Evolutionary conservation across 2,797 vertebrate genomes (phyloP).

Genomic region (Octomys mimax): DNA sequence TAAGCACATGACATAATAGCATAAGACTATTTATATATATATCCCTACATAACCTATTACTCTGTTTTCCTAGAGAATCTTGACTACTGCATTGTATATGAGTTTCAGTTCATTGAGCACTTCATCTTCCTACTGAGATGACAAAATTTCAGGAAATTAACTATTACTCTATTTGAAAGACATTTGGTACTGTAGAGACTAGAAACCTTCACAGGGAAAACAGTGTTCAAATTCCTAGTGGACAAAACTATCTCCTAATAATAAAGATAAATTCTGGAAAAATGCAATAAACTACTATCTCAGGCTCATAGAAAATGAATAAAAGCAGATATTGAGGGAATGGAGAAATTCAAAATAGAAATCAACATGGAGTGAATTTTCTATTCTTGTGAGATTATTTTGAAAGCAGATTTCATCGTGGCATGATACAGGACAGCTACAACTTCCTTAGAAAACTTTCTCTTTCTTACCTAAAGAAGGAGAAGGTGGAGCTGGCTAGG

Average conservation of each 20-base stretch:
- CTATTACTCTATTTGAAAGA: background rate
- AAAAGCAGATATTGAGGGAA: background rate
- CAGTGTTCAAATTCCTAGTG: background rate
- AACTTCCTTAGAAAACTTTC: background rate
- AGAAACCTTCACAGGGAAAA: background rate
- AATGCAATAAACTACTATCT: background rate
- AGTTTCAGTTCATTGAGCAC: constrained; percentile 6
- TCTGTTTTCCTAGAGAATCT: background rate
- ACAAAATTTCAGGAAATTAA: constrained; percentile 33
- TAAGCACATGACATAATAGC: background rate
- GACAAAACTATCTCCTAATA: constrained; percentile 1
- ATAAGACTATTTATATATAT: background rate
- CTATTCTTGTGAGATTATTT: constrained; percentile 20
- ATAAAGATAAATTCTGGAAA: background rate
- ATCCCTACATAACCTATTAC: background rate
- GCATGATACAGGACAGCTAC: background rate
- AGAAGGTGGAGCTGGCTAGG: background rate
- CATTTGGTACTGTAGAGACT: background rate
- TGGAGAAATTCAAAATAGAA: background rate
- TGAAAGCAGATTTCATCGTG: background rate
- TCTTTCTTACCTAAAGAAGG: background rate
- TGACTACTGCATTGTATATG: background rate
- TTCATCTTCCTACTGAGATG: background rate
- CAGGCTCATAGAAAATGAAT: background rate
- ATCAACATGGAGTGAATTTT: background rate